These are phyloP conservation scores for Athetis lepigone DNA, from an alignment of 2,888 invertebrate species.

Conservation along the genomic window DNA sequence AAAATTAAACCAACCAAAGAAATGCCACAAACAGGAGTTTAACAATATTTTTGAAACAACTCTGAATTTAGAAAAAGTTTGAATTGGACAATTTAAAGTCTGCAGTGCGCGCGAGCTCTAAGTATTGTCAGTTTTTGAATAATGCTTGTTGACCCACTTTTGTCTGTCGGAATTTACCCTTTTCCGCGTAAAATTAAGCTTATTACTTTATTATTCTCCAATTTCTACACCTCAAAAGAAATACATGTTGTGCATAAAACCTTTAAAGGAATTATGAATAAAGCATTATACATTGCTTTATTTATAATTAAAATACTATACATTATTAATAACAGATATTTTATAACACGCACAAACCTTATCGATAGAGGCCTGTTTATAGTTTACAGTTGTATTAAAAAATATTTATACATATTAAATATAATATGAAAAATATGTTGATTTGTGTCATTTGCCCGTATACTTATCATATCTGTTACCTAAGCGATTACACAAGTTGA, in stretches of 20 bases:
- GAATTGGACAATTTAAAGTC: conserved; percentile 56
- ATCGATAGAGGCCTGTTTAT: neutral
- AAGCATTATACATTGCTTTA: conserved; percentile 3
- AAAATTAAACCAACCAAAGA: conserved; percentile 26
- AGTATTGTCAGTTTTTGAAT: conserved; percentile 58
- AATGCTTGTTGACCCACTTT: conserved; percentile 59
- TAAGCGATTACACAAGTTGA: conserved; percentile 64
- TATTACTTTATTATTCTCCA: conserved; percentile 51
- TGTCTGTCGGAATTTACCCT: conserved; percentile 53
- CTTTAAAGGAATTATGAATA: too few species aligned
- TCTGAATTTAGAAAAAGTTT: conserved; percentile 49
- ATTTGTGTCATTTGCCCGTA: neutral
- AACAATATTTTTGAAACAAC: conserved; percentile 35
- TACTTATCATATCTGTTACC: conserved; percentile 48
- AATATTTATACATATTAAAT: too few species aligned
- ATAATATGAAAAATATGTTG: neutral
- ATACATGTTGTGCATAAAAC: conserved; percentile 31
- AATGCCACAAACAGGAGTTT: conserved; percentile 38
- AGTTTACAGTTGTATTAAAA: neutral
- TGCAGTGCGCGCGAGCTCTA: conserved; percentile 56
- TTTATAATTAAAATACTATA: neutral
- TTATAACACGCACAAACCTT: neutral
- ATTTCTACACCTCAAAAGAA: conserved; percentile 47
- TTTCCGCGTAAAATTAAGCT: conserved; percentile 56
- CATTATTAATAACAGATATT: neutral